phyloP scores from a whole-genome alignment of 2,113 vertebrate genomes.

The Gavialis gangeticus region DNA sequence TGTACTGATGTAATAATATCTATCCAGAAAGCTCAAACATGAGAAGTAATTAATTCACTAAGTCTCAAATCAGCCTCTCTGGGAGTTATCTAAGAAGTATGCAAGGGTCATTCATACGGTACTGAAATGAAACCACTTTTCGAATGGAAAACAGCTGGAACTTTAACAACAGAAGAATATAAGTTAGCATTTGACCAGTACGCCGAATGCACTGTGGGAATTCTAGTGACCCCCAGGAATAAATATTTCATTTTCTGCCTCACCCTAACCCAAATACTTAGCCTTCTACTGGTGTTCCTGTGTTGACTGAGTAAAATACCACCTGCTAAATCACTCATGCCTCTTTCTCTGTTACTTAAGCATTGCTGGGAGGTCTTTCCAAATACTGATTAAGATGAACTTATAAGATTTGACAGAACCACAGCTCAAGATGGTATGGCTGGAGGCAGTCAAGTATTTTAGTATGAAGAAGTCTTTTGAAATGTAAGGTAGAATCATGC shows the following conservation, averaged over 20 bases:
- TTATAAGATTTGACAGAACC: neutral
- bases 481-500: neutral
- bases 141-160: neutral
- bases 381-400: neutral
- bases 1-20: neutral
- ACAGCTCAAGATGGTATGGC: neutral
- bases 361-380: constrained; percentile 2
- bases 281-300: neutral
- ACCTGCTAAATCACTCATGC: neutral
- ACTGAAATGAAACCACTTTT: neutral
- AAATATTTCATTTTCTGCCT: neutral
- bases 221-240: neutral
- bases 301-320: neutral
- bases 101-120: accelerated
- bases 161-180: neutral
- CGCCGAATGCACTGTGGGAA: neutral
- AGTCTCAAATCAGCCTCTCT: neutral
- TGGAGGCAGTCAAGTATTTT: neutral
- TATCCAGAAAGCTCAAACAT: neutral
- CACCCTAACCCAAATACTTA: neutral
- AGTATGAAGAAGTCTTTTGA: neutral
- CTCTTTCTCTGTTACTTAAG: neutral
- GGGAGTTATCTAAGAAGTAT: accelerated
- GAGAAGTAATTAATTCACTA: neutral
- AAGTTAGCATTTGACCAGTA: neutral